A percentile compares a stretch with the other conserved stretches of the same genome.
phyloP scores from a whole-genome alignment of 1,140 invertebrate genomes.

The Holotrichia oblita region DNA sequence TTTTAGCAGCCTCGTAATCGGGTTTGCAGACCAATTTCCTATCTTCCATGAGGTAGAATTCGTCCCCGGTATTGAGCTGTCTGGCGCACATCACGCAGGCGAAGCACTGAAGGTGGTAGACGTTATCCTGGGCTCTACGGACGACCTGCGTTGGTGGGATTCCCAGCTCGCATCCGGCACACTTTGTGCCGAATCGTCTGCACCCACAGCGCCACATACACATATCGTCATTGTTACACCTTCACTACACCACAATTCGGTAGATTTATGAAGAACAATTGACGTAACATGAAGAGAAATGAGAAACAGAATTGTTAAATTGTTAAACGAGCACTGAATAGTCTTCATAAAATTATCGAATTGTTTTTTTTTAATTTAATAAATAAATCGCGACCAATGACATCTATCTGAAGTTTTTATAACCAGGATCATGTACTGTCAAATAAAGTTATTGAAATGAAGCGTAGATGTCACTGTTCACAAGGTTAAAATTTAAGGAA shows the following conservation, averaged over 20 bases:
- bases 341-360: slow-evolving; percentile 25
- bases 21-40: slow-evolving; percentile 96
- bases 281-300: neutral
- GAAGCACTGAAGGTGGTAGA: slow-evolving; percentile 98
- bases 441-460: too few relatives aligned
- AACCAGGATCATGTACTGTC: too few relatives aligned
- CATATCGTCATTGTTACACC: slow-evolving; percentile 60
- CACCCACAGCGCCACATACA: slow-evolving; percentile 71
- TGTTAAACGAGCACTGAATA: neutral
- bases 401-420: too few relatives aligned
- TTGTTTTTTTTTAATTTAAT: neutral
- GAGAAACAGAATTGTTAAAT: neutral
- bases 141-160: slow-evolving; percentile 97
- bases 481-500: too few relatives aligned
- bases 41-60: slow-evolving; percentile 98
- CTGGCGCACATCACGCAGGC: slow-evolving; percentile 94
- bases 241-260: slow-evolving; percentile 56
- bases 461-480: too few relatives aligned
- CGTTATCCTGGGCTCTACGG: slow-evolving; percentile 90
- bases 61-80: slow-evolving; percentile 96
- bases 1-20: slow-evolving; percentile 95
- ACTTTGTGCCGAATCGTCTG: slow-evolving; percentile 97
- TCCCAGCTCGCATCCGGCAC: slow-evolving; percentile 95
- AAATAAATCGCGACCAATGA: too few relatives aligned
- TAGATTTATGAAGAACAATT: slow-evolving; percentile 8